Evolutionary conservation across 2,797 vertebrate species (phyloP), one percentile per base, ranked within the genome.

Genomic region (Sebastes diaconus): DNA sequence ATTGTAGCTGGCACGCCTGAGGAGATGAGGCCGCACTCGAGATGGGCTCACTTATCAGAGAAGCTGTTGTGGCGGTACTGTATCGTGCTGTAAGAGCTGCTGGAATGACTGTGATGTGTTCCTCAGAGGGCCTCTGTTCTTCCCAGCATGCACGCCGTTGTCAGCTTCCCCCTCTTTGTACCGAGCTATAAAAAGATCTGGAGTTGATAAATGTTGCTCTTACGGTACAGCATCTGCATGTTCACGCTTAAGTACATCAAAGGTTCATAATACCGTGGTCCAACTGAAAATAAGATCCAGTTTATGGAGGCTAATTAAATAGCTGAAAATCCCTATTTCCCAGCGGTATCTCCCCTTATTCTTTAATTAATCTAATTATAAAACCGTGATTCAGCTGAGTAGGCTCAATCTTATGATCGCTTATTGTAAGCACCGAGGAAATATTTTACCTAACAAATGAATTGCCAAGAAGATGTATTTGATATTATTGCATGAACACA

Each of bases 281-380:
- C 78, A 82, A 88, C 75, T 84, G 68, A 74, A 93, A 90, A 87
- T 75, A 83, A 76, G 73, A 90, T 90, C 55, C 83, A 73, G 73
- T 91, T 91, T 87, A 75, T 66, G 55, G 64, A 80, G 74, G 81
- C 84, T 94, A 93, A 93, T 94, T 95, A 90, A 88, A 86, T 92
- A 75, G 68, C 80, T 75, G 52, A 82, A 89, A 86, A 92, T 85
- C 76, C 81, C 60, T 13, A 54, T 93, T 83, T 91, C 88, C 92
- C 92, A 83, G 59, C 30, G 84, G 91, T 79, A 66, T 90, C 79
- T 79, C 86, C 83, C 68, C 18, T 34, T 74, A 68, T 92, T 90
- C 84, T 92, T 93, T 90, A 93, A 94, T 94, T 92, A 92, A 90
- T 90, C 85, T 83, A 76, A 91, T 90, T 91, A 91, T 74, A 80